Evolutionary conservation across 2,888 invertebrate species (phyloP).

Genomic region (Rhyacophila evoluta): DNA sequence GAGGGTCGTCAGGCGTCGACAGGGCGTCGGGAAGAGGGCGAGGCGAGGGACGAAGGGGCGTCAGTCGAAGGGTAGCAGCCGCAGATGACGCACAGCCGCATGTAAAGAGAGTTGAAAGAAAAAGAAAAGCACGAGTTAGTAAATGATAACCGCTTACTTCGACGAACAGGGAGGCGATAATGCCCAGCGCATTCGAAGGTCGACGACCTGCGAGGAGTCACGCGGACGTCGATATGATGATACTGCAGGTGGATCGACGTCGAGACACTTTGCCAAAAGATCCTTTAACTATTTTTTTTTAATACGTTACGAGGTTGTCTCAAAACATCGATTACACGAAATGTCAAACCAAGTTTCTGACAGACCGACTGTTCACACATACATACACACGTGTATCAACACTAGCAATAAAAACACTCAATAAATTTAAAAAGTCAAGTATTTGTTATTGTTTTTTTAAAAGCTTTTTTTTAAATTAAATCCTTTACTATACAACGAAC

Average conservation of each 20-base stretch:
- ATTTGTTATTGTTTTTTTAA: too few relatives aligned
- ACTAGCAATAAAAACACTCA: neutral
- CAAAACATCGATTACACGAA: neutral
- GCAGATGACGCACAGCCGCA: slow-evolving; percentile 51
- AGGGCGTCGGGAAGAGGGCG: slow-evolving; percentile 55
- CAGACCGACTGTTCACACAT: slow-evolving; percentile 9
- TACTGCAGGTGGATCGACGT: slow-evolving; percentile 51
- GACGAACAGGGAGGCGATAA: neutral
- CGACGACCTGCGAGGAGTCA: slow-evolving; percentile 41
- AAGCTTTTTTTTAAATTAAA: neutral
- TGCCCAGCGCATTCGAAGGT: neutral
- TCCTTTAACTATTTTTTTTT: neutral
- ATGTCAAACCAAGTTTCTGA: neutral
- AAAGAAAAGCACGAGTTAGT: slow-evolving; percentile 57
- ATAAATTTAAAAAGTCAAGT: neutral
- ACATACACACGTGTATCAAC: neutral
- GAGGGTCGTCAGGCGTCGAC: slow-evolving; percentile 60
- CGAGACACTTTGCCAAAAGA: neutral
- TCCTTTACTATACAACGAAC: slow-evolving; percentile 26
- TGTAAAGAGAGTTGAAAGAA: slow-evolving; percentile 55
- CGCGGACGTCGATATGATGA: slow-evolving; percentile 23
- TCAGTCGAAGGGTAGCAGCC: slow-evolving; percentile 56
- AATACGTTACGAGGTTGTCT: neutral
- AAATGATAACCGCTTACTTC: slow-evolving; percentile 41
- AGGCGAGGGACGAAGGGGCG: slow-evolving; percentile 55